Conservation (phyloP, 1,140 invertebrate species). For the Drosophila dunni region DNA sequence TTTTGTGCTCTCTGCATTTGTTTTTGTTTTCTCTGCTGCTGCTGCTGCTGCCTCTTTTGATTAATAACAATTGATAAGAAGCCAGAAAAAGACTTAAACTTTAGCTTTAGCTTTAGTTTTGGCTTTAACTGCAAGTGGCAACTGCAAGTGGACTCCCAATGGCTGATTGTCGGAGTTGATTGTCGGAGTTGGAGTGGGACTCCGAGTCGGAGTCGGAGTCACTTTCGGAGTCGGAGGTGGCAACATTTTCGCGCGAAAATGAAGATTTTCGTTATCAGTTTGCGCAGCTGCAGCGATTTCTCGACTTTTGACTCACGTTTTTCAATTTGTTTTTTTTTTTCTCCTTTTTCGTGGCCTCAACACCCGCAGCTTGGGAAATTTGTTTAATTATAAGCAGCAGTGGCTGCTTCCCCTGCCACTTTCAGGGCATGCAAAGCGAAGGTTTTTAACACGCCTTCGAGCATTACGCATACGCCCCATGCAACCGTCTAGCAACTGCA, state of each 20-base stretch:
- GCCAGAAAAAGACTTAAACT: not conserved
- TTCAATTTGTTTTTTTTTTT: constrained; percentile 64
- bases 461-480: constrained; percentile 35
- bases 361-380: constrained; percentile 51
- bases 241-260: constrained; percentile 83
- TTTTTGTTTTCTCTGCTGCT: constrained; percentile 23
- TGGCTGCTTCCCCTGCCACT: constrained; percentile 9
- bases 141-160: constrained; percentile 33
- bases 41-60: constrained; percentile 60
- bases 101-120: constrained; percentile 10
- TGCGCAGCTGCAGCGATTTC: constrained; percentile 17
- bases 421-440: constrained; percentile 31
- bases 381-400: constrained; percentile 71
- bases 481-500: constrained; percentile 7
- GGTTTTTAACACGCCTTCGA: constrained; percentile 30
- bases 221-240: constrained; percentile 53
- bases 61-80: constrained; percentile 81
- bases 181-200: constrained; percentile 17
- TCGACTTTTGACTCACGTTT: constrained; percentile 62
- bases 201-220: constrained; percentile 1
- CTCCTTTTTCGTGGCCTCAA: not conserved
- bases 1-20: constrained; percentile 66
- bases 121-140: constrained; percentile 1
- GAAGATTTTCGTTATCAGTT: constrained; percentile 78
- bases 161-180: constrained; percentile 75